Evolutionary conservation across 1,140 invertebrate genomes (phyloP).

Genomic region (Uloborus diversus): DNA sequence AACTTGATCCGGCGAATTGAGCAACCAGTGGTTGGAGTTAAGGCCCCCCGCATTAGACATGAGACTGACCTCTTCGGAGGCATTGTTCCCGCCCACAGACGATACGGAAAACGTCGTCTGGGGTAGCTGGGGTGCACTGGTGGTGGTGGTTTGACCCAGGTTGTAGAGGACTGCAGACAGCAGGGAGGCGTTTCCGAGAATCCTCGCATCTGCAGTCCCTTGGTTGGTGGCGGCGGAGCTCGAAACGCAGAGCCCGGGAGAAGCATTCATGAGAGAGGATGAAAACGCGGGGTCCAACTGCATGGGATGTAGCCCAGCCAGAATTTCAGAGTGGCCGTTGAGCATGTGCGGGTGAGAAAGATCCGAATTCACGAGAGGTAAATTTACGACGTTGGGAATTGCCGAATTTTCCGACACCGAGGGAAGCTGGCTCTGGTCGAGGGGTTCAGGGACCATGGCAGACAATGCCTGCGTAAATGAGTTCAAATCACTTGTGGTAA

Average conservation of each 20-base stretch:
- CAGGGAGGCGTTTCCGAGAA: slow-evolving; percentile 23
- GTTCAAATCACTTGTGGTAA: slow-evolving; percentile 63
- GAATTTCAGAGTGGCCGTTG: slow-evolving; percentile 39
- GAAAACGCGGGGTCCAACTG: slow-evolving; percentile 12
- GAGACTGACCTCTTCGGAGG: slow-evolving; percentile 11
- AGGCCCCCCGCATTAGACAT: slow-evolving; percentile 26
- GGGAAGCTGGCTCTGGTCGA: slow-evolving; percentile 54
- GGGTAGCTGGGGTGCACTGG: not conserved
- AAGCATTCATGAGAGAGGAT: slow-evolving; percentile 15
- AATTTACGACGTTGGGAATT: slow-evolving; percentile 2
- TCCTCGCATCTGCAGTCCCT: slow-evolving; percentile 1
- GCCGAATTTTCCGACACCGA: slow-evolving; percentile 23
- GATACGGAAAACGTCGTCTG: slow-evolving; percentile 3
- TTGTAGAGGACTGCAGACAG: slow-evolving; percentile 44
- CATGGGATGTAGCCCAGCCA: slow-evolving; percentile 8
- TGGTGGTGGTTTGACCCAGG: slow-evolving; percentile 32
- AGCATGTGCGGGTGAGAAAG: slow-evolving; percentile 34
- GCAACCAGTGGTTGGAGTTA: slow-evolving; percentile 44
- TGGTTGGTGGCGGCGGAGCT: not conserved
- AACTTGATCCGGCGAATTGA: slow-evolving; percentile 42
- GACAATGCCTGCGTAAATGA: slow-evolving; percentile 62
- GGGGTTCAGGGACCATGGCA: slow-evolving; percentile 59
- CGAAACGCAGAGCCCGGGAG: not conserved
- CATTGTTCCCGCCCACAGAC: slow-evolving; percentile 1
- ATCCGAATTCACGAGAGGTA: slow-evolving; percentile 42